A percentile compares a stretch with the other conserved stretches of the same genome.
These are phyloP conservation scores for Polypterus senegalus DNA, from an alignment of 2,113 vertebrate genomes.

Conservation along the genomic window DNA sequence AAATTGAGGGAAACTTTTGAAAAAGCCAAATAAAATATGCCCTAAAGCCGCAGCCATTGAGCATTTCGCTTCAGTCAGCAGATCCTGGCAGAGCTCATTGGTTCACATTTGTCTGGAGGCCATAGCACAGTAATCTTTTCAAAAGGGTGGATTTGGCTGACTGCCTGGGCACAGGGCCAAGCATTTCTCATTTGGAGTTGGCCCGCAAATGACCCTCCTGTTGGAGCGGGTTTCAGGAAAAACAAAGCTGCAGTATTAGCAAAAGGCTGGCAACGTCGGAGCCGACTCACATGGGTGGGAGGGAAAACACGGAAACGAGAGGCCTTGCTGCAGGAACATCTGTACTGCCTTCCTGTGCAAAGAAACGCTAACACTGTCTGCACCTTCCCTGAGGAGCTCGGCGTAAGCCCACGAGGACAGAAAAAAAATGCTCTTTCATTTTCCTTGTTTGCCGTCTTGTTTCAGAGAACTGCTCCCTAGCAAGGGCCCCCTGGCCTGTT, in stretches of 20 bases:
- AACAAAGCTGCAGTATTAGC: conserved; percentile 22
- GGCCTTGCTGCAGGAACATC: conserved; percentile 44
- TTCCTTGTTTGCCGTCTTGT: too few species aligned
- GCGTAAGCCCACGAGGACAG: conserved; percentile 31
- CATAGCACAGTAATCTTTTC: conserved; percentile 57
- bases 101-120: conserved; percentile 35
- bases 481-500: too few species aligned
- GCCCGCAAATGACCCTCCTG: conserved; percentile 56
- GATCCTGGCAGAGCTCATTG: conserved; percentile 45
- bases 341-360: conserved; percentile 44
- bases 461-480: too few species aligned
- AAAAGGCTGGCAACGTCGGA: conserved; percentile 1
- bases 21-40: conserved; percentile 43
- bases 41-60: conserved; percentile 32
- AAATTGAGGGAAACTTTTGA: conserved; percentile 41
- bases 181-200: conserved; percentile 58
- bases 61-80: conserved; percentile 47
- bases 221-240: conserved; percentile 46
- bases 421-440: conserved; percentile 5
- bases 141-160: conserved; percentile 54
- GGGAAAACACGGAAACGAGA: conserved; percentile 45
- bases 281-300: conserved; percentile 20
- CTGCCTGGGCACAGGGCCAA: conserved; percentile 49
- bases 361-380: conserved; percentile 44
- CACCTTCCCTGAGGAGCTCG: conserved; percentile 31